Base-by-base conservation (phyloP, 1,140 invertebrate species). In the Drosophila asahinai region DNA sequence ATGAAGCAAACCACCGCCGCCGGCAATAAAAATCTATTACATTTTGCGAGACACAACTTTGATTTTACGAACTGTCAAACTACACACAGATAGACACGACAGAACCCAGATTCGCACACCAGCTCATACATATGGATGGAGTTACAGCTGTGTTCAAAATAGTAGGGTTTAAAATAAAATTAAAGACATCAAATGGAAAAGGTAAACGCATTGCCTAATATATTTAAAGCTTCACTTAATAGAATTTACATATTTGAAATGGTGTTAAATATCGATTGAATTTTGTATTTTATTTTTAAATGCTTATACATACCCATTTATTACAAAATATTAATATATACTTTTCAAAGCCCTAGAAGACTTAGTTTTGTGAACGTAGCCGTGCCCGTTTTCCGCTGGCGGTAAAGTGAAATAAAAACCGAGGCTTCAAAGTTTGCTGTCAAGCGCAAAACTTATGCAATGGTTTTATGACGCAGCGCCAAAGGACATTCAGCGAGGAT, bases 11-110 rank as follows among this genome's bases (percentile, higher is more conserved):
- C 79, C 73, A 74, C 62, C 42, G 74, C 67, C 47, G 65, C 64
- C 77, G 71, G 79, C 83, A 80, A 86, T 82, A 86, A 86, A 86
- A 86, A 77, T 67, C 83, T 70, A 86, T 86, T 86, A 86, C 79
- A 65, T 67, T 77, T 71, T 83, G 71, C 38, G 54, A 75, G 76
- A 77, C 80, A 86, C 80, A 87, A 83, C 83, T 87, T 86, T 86
- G 83, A 87, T 86, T 86, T 87, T 76, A 77, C 80, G 72, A 86
- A 87, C 76, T 86, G 83, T 70, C 83, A 82, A 86, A 80, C 79
- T 68, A 38, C 55, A 72, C 49, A 73, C 51, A 80, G 67, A 81
- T 43, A 76, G 33, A 45, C 42, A 55, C 49, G 30, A 42, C 38
- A 45, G 49, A 17, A 55, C 49, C n/a, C 38, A 51, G 43, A 62